Percentiles rank a stretch among this genome's conserved stretches.
These are phyloP conservation scores for Bilobella aurantiaca DNA, from an alignment of 1,140 invertebrate species.

Conservation along the genomic window DNA sequence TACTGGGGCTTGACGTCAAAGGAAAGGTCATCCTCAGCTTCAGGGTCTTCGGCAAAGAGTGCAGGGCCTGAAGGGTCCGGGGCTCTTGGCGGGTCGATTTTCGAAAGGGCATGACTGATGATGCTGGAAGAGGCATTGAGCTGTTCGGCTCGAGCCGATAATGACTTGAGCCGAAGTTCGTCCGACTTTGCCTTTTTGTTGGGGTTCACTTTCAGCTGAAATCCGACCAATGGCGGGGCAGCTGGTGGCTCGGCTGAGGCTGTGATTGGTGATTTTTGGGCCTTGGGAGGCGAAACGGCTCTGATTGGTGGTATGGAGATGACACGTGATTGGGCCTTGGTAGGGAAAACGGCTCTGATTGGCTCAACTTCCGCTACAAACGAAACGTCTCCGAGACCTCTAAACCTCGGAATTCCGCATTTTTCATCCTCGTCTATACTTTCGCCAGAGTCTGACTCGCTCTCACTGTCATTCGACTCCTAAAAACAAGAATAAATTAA, in stretches of 20 bases:
- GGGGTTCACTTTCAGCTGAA: neutral
- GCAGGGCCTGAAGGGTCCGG: neutral
- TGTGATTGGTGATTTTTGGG: neutral
- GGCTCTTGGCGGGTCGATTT: neutral
- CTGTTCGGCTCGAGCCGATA: neutral
- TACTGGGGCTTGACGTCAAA: conserved; percentile 22
- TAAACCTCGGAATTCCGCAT: neutral
- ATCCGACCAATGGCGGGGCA: neutral
- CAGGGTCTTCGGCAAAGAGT: conserved; percentile 6
- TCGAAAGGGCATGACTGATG: neutral
- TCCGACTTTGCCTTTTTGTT: neutral
- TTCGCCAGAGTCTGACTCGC: neutral
- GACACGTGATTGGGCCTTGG: neutral
- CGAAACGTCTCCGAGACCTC: too few relatives aligned
- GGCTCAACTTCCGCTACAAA: too few relatives aligned
- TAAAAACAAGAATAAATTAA: too few relatives aligned
- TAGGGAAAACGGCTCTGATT: too few relatives aligned
- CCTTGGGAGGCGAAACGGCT: neutral
- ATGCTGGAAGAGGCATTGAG: neutral
- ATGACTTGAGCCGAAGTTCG: neutral
- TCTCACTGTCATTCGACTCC: neutral
- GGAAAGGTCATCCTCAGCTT: conserved; percentile 5
- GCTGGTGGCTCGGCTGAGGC: neutral
- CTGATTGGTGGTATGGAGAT: neutral
- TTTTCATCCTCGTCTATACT: neutral